Conservation (phyloP, 2,797 vertebrate species). For the Halcyon badia region DNA sequence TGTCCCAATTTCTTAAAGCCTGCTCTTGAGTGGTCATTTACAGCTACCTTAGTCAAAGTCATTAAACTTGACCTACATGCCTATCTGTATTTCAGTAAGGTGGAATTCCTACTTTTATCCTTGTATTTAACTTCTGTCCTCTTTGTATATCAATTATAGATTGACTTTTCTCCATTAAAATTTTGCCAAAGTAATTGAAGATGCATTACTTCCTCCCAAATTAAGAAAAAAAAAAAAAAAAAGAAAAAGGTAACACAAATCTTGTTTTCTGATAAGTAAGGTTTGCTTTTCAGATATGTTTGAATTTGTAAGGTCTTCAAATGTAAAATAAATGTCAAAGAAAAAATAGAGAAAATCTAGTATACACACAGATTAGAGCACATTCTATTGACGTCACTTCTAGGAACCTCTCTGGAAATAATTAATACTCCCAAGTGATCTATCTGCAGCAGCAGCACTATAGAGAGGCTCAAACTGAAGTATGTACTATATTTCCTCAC, state of each 20-base stretch:
- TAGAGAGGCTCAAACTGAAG: background rate
- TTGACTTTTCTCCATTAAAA: background rate
- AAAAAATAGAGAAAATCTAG: background rate
- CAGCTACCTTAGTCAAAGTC: background rate
- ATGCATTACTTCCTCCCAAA: background rate
- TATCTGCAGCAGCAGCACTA: background rate
- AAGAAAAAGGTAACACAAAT: too few species aligned
- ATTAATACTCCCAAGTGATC: background rate
- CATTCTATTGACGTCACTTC: background rate
- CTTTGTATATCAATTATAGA: background rate
- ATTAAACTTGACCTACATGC: fast-evolving
- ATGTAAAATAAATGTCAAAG: background rate
- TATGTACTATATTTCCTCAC: fast-evolving
- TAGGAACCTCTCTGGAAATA: background rate
- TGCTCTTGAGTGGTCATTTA: background rate
- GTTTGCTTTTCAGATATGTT: background rate
- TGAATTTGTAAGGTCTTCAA: background rate
- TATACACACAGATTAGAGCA: background rate
- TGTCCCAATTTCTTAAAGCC: background rate
- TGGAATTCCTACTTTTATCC: background rate
- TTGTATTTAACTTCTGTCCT: background rate
- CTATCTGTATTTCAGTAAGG: background rate
- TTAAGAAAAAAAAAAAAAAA: too few species aligned
- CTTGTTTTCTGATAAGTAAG: background rate
- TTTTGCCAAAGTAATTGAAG: background rate